Conservation (phyloP, 2,113 vertebrate species). For the Microcebus ravelobensis region DNA sequence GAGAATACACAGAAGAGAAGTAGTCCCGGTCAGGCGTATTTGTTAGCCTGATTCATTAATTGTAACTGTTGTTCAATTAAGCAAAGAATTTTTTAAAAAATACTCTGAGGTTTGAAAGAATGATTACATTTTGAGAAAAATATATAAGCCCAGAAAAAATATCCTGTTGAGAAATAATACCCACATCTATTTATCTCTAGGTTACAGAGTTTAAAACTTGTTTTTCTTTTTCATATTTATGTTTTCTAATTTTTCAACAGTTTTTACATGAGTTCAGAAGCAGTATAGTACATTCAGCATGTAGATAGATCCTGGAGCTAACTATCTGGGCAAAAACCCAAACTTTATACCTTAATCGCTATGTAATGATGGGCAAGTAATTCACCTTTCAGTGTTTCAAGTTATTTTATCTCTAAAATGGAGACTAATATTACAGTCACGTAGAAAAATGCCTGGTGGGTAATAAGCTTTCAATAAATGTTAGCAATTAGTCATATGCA, state of each 20-base stretch:
- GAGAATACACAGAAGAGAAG: background rate
- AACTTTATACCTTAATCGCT: background rate
- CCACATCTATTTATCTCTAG: background rate
- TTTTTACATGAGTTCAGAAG: background rate
- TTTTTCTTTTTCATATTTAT: background rate
- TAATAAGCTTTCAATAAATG: background rate
- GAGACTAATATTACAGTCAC: background rate
- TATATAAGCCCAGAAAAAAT: background rate
- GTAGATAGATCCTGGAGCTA: background rate
- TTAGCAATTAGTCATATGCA: background rate
- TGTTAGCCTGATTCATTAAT: background rate
- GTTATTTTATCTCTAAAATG: background rate
- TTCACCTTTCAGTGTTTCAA: background rate
- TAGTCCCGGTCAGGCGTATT: background rate
- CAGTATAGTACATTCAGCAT: background rate
- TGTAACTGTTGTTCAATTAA: background rate
- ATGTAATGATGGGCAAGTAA: background rate
- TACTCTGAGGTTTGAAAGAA: background rate
- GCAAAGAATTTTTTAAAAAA: background rate
- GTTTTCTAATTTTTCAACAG: background rate
- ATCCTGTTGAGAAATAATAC: background rate
- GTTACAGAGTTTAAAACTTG: background rate
- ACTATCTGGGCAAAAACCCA: background rate
- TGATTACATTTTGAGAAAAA: background rate
- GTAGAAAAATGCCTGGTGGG: background rate